phyloP scores from a whole-genome alignment of 2,113 vertebrate genomes.

The Deroptyus accipitrinus region DNA sequence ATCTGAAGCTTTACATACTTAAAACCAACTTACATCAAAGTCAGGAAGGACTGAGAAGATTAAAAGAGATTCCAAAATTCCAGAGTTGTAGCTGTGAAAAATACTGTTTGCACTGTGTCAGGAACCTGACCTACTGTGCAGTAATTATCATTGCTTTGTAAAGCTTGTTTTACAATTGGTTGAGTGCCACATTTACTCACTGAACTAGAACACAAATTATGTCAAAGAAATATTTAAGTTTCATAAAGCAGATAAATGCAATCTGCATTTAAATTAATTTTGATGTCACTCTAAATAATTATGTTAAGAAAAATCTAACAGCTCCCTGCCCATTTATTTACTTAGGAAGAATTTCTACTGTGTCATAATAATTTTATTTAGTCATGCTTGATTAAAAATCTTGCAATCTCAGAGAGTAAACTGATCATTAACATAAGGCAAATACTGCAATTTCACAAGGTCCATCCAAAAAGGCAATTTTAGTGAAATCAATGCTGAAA shows the following conservation, averaged over 20 bases:
- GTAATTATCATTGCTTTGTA: conserved; percentile 6
- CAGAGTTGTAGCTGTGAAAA: neutral
- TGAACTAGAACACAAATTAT: conserved; percentile 43
- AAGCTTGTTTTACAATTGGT: conserved; percentile 28
- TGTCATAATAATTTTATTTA: neutral
- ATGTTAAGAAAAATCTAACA: conserved; percentile 34
- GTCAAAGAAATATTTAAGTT: conserved; percentile 19
- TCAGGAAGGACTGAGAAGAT: conserved; percentile 13
- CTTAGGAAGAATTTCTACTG: conserved; percentile 22
- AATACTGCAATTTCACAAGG: conserved; percentile 36
- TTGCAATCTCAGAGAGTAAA: conserved; percentile 21
- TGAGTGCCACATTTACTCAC: neutral
- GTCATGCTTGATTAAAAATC: conserved; percentile 28
- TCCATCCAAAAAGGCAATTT: conserved; percentile 57
- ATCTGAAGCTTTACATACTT: neutral
- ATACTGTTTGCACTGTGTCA: neutral
- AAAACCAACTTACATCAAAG: neutral
- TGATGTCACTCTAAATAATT: neutral
- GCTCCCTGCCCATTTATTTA: conserved; percentile 24
- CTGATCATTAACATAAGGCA: conserved; percentile 42
- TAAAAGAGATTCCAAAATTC: conserved; percentile 19
- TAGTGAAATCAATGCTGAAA: conserved; percentile 55
- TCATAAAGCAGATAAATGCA: neutral
- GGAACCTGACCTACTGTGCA: neutral
- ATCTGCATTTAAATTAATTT: conserved; percentile 27